phyloP scores from a whole-genome alignment of 2,797 vertebrate genomes.

The Crocidura indochinensis region DNA sequence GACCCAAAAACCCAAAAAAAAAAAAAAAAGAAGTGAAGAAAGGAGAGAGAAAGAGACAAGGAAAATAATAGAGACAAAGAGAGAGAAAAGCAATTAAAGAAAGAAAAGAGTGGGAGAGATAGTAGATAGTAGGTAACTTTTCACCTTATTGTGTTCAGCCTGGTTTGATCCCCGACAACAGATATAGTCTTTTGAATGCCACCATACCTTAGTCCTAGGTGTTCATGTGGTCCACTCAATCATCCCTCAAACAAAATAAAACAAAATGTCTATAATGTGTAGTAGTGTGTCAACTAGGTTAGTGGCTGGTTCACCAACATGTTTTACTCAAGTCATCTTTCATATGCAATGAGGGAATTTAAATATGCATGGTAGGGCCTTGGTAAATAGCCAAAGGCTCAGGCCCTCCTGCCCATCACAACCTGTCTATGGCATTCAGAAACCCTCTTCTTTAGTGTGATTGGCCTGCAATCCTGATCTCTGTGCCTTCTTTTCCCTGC shows the following conservation, averaged over 20 bases:
- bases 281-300: slow-evolving; percentile 35
- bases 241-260: too few species aligned
- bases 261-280: slow-evolving; percentile 33
- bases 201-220: too few species aligned
- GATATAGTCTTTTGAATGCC: too few species aligned
- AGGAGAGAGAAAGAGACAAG: too few species aligned
- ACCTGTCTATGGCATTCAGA: neutral
- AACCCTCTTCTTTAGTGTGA: neutral
- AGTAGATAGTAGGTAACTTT: too few species aligned
- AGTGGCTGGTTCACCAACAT: neutral
- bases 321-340: slow-evolving; percentile 42
- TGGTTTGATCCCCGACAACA: too few species aligned
- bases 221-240: too few species aligned
- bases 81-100: neutral
- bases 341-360: slow-evolving; percentile 20
- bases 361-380: slow-evolving; percentile 10
- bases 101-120: neutral
- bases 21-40: too few species aligned
- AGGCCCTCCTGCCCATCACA: neutral
- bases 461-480: neutral
- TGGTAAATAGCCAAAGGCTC: slow-evolving; percentile 11
- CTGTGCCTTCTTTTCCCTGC: neutral
- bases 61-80: too few species aligned
- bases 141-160: too few species aligned
- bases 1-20: too few species aligned